Percentiles rank a stretch among this genome's conserved stretches.
These are phyloP conservation scores for Atlantisia rogersi DNA, from an alignment of 2,113 vertebrate species.

Conservation along the genomic window DNA sequence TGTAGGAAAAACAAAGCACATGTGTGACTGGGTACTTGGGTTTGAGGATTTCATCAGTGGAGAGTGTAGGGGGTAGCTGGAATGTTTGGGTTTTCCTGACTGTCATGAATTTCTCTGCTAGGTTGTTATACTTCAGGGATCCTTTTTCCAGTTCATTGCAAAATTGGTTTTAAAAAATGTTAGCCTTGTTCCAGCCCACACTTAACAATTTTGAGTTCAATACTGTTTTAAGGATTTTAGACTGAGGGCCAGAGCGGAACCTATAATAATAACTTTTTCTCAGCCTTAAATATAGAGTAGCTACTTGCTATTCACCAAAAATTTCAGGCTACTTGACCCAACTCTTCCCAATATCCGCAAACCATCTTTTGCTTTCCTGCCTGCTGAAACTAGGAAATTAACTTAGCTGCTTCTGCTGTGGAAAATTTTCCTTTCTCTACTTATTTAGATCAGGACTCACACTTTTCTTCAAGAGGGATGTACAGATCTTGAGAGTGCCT, in stretches of 20 bases:
- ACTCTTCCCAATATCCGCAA: neutral
- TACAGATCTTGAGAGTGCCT: neutral
- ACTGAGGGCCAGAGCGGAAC: neutral
- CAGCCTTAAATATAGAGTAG: neutral
- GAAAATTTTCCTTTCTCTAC: neutral
- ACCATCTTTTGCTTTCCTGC: neutral
- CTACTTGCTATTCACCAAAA: neutral
- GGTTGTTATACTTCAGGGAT: neutral
- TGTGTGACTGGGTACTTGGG: neutral
- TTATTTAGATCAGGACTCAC: neutral
- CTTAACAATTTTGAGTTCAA: neutral
- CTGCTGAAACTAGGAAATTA: neutral
- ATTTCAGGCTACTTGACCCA: neutral
- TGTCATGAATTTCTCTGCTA: neutral
- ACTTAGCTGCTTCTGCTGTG: neutral
- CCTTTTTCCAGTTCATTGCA: neutral
- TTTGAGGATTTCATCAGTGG: neutral
- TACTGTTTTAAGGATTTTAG: neutral
- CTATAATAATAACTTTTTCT: neutral
- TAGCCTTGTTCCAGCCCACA: neutral
- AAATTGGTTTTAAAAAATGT: neutral
- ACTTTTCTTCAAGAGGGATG: neutral
- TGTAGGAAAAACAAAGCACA: neutral
- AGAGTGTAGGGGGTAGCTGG: neutral
- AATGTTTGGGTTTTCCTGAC: neutral